Evolutionary conservation across 2,888 invertebrate genomes (phyloP).

Genomic region (Dicranocentrus wangi): DNA sequence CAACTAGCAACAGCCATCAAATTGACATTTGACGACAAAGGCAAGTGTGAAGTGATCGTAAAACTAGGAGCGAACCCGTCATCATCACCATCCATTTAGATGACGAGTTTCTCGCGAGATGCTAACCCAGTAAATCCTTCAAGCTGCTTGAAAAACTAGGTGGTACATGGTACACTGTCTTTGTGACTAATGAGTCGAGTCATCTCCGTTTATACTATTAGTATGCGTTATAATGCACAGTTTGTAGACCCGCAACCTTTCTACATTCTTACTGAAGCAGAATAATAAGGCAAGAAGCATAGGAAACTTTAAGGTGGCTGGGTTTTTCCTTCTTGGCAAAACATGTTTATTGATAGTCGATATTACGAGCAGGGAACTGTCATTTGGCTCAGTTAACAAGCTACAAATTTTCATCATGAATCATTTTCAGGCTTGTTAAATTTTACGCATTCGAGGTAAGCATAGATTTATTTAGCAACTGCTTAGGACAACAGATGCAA

Average conservation of each 20-base stretch:
- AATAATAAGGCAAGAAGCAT: no score
- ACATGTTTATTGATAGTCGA: conserved; percentile 14
- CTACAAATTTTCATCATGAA: neutral
- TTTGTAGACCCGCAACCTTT: neutral
- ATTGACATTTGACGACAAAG: conserved; percentile 39
- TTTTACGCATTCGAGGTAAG: neutral
- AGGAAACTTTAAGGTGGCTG: no score
- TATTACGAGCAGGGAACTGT: neutral
- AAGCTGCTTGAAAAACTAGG: no score
- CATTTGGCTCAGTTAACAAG: neutral
- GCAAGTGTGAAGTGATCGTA: conserved; percentile 30
- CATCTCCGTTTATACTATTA: neutral
- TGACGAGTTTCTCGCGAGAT: neutral
- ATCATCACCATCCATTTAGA: neutral
- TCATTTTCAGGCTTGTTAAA: conserved; percentile 14
- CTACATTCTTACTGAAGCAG: neutral
- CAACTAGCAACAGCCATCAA: conserved; percentile 12
- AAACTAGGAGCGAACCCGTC: neutral
- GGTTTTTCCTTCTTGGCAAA: neutral
- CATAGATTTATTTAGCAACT: no score
- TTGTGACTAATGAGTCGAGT: neutral
- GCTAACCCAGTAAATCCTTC: no score
- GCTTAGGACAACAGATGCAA: no score
- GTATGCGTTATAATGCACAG: neutral
- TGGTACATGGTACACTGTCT: no score